Conservation (phyloP, 1,140 invertebrate species). For the Holotrichia oblita region DNA sequence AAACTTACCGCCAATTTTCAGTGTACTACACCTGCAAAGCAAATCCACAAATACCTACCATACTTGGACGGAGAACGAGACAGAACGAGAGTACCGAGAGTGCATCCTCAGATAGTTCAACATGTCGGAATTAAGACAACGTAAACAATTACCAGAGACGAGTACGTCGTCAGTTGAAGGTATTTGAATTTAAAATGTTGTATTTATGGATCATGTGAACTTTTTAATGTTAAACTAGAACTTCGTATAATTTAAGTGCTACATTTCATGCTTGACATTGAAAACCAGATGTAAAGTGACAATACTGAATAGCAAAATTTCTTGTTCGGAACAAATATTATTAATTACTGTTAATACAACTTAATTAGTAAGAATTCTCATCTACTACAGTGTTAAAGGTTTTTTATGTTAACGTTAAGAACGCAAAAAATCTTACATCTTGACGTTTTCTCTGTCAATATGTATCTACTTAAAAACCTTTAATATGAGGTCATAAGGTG, state of each 20-base stretch:
- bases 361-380: background rate
- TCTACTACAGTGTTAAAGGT: background rate
- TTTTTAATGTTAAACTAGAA: background rate
- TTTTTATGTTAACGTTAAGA: background rate
- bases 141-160: constrained; percentile 34
- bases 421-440: background rate
- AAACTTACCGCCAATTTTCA: constrained; percentile 13
- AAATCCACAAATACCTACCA: constrained; percentile 23
- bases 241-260: background rate
- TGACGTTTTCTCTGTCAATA: constrained; percentile 26
- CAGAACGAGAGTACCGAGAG: constrained; percentile 9
- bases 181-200: constrained; percentile 21
- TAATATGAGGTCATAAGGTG: constrained; percentile 33
- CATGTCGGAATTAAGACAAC: constrained; percentile 40
- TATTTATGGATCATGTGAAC: background rate
- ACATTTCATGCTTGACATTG: constrained; percentile 35
- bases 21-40: constrained; percentile 16
- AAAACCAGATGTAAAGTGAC: constrained; percentile 42
- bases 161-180: constrained; percentile 37
- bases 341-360: constrained; percentile 22
- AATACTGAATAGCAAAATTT: constrained; percentile 37
- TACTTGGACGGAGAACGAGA: constrained; percentile 5
- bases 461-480: constrained; percentile 26
- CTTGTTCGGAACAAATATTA: constrained; percentile 36
- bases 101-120: constrained; percentile 24